Evolutionary conservation across 2,888 invertebrate genomes (phyloP).

Genomic region (Brachyopa scutellaris): DNA sequence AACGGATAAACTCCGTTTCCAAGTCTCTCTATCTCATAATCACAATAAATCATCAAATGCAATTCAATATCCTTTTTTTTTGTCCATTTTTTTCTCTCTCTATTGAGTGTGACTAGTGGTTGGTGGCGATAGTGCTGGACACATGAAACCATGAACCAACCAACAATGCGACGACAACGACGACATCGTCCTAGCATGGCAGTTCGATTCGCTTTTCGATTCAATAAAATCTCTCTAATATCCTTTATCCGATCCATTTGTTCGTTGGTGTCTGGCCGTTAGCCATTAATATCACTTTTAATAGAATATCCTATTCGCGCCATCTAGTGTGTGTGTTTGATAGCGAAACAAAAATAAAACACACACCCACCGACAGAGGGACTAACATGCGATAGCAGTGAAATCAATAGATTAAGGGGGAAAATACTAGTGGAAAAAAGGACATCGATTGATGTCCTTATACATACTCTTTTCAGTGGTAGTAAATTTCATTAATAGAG

Average conservation of each 20-base stretch:
- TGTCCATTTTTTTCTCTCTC: background rate
- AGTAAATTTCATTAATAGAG: slow-evolving; percentile 67
- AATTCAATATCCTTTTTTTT: slow-evolving; percentile 56
- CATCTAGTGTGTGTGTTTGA: background rate
- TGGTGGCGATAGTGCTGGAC: too few species aligned
- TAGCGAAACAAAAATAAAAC: too few species aligned
- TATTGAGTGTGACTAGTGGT: too few species aligned
- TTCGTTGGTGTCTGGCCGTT: slow-evolving; percentile 65
- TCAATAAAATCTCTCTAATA: slow-evolving; percentile 67
- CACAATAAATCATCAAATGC: slow-evolving; percentile 63
- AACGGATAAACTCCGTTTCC: background rate
- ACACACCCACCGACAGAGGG: background rate
- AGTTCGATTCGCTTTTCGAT: slow-evolving; percentile 53
- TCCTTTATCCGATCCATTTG: slow-evolving; percentile 64
- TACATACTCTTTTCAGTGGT: slow-evolving; percentile 52
- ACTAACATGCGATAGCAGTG: background rate
- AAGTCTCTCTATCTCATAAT: slow-evolving; percentile 43
- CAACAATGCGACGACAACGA: slow-evolving; percentile 1
- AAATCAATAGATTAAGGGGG: slow-evolving; percentile 10
- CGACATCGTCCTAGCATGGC: too few species aligned
- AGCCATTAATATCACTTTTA: slow-evolving; percentile 66
- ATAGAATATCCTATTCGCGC: slow-evolving; percentile 16
- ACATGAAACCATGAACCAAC: too few species aligned
- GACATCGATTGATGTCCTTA: slow-evolving; percentile 47
- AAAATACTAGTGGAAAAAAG: slow-evolving; percentile 7